phyloP scores from a whole-genome alignment of 2,797 vertebrate genomes.

The Hyperoplus immaculatus region DNA sequence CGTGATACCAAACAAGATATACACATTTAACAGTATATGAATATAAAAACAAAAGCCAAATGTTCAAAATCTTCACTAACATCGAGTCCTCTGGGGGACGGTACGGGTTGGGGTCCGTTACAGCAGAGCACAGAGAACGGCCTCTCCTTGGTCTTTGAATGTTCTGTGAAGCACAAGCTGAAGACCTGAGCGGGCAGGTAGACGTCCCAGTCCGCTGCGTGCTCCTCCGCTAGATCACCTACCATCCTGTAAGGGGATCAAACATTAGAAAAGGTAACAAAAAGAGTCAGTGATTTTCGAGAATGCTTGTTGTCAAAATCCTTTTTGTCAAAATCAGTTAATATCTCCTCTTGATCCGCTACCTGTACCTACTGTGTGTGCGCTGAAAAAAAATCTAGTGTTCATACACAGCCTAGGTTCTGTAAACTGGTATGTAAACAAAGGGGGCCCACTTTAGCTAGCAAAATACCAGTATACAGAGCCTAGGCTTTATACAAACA shows the following conservation, averaged over 20 bases:
- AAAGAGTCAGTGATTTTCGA: not conserved
- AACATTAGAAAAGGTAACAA: not conserved
- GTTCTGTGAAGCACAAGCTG: constrained; percentile 79
- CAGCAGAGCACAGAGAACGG: constrained; percentile 80
- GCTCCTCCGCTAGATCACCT: constrained; percentile 70
- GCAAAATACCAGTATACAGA: too few relatives aligned
- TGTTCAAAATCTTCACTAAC: constrained; percentile 39
- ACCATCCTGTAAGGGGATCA: constrained; percentile 74
- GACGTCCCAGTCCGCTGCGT: constrained; percentile 79
- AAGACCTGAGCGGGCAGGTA: constrained; percentile 81
- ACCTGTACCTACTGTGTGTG: too few relatives aligned
- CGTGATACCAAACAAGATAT: too few relatives aligned
- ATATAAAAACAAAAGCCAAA: not conserved
- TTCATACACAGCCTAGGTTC: too few relatives aligned
- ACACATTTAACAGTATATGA: not conserved
- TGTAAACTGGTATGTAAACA: too few relatives aligned
- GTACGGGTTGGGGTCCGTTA: constrained; percentile 47
- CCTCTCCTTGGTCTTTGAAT: constrained; percentile 72
- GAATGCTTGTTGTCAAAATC: too few relatives aligned
- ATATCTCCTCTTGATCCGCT: too few relatives aligned
- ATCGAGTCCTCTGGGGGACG: constrained; percentile 55
- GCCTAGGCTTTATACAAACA: too few relatives aligned
- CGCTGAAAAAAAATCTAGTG: too few relatives aligned
- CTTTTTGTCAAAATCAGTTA: too few relatives aligned
- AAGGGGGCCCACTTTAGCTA: too few relatives aligned